Evolutionary conservation across 1,140 invertebrate genomes (phyloP).

Genomic region (Magallana angulata): DNA sequence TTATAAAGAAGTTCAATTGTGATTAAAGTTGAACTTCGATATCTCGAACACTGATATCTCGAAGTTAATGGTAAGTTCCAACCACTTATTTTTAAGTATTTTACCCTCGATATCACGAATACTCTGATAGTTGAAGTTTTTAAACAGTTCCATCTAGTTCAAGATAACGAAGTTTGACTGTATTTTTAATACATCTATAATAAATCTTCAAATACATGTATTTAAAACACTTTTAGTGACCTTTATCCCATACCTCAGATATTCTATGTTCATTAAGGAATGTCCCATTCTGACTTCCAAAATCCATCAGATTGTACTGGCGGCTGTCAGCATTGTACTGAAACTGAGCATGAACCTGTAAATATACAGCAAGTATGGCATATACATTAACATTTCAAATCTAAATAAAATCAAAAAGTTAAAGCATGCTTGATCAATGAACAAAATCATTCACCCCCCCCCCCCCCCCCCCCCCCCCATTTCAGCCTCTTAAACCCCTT

Average conservation of each 20-base stretch:
- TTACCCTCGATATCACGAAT: no score
- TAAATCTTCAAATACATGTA: no score
- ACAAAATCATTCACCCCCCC: no score
- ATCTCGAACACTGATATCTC: no score
- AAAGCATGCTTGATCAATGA: not conserved
- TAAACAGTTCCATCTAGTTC: no score
- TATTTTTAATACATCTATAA: no score
- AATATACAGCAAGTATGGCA: constrained; percentile 65
- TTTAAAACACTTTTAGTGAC: not conserved
- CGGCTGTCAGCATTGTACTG: constrained; percentile 74
- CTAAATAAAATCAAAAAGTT: not conserved
- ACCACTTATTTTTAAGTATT: no score
- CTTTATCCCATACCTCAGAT: constrained; percentile 79
- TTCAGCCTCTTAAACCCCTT: not conserved
- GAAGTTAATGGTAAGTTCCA: no score
- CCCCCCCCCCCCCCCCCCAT: not conserved
- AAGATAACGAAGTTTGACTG: no score
- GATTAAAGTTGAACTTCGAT: no score
- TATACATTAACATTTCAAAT: not conserved
- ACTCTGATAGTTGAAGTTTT: no score
- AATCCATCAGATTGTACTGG: constrained; percentile 81
- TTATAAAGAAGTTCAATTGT: no score
- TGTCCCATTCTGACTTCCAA: constrained; percentile 93
- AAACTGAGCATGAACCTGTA: constrained; percentile 87
- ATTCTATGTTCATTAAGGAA: constrained; percentile 89